Percentiles rank a stretch among this genome's conserved stretches.
phyloP scores from a whole-genome alignment of 2,113 vertebrate species.

The Montifringilla adamsi region DNA sequence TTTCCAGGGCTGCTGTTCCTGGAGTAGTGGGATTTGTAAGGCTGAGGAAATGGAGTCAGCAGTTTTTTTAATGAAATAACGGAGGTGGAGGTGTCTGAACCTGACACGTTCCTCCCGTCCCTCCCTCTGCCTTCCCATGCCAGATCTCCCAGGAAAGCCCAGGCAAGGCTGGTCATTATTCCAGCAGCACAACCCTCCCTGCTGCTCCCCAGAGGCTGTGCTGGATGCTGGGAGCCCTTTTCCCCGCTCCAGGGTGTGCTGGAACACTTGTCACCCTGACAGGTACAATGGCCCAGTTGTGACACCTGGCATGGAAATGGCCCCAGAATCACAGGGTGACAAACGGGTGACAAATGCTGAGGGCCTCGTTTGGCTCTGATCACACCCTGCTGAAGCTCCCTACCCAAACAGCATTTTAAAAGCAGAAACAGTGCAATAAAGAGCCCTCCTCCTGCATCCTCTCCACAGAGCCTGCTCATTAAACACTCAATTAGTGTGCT shows the following conservation, averaged over 20 bases:
- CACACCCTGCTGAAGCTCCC: neutral
- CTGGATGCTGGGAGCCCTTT: neutral
- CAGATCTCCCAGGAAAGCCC: neutral
- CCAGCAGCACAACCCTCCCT: neutral
- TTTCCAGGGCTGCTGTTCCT: neutral
- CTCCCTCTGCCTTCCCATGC: neutral
- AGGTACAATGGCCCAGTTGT: neutral
- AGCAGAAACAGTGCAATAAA: neutral
- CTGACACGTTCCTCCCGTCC: neutral
- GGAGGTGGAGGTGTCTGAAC: neutral
- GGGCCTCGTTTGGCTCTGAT: neutral
- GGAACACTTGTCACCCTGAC: conserved; percentile 4
- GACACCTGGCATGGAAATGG: neutral
- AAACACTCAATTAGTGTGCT: neutral
- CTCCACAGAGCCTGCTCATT: neutral
- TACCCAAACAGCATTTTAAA: neutral
- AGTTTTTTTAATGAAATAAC: neutral
- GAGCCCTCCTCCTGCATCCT: neutral
- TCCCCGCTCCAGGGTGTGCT: neutral
- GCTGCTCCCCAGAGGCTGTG: neutral
- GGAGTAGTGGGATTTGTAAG: neutral
- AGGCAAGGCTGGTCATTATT: neutral
- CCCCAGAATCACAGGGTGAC: neutral
- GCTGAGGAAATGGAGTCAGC: conserved; percentile 18
- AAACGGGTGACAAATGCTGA: neutral